phyloP scores from a whole-genome alignment of 2,797 vertebrate species.

The Alfaro cultratus region DNA sequence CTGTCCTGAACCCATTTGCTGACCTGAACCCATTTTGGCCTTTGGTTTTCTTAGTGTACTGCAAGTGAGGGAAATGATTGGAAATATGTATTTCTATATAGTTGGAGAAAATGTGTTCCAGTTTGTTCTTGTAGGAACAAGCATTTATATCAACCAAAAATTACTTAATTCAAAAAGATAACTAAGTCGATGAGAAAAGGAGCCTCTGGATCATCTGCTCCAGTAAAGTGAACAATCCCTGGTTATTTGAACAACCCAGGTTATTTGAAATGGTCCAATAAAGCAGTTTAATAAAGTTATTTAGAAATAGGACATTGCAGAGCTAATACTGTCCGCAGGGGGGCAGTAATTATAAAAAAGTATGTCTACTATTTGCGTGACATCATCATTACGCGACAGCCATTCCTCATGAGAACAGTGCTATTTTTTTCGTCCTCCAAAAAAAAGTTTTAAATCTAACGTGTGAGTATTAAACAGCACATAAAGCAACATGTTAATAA shows the following conservation, averaged over 20 bases:
- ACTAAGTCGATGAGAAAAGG: neutral
- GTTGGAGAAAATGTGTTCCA: neutral
- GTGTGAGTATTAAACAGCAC: slow-evolving; percentile 33
- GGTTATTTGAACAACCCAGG: neutral
- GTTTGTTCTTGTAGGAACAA: neutral
- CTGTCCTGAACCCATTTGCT: too few species aligned
- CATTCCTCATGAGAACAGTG: neutral
- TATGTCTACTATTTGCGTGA: neutral
- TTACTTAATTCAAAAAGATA: neutral
- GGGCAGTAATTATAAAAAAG: neutral
- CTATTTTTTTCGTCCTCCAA: neutral
- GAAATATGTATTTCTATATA: neutral
- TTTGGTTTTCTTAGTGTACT: neutral
- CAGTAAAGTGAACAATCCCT: neutral
- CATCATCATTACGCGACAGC: slow-evolving; percentile 53
- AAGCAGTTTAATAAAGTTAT: neutral
- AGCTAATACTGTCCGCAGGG: neutral
- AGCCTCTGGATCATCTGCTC: neutral
- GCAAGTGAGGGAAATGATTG: neutral
- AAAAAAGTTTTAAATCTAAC: neutral
- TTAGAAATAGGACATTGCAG: neutral
- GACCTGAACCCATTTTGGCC: neutral
- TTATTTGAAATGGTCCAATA: neutral
- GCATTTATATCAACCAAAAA: neutral
- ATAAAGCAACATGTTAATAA: fast-evolving